Percentiles rank a stretch among this genome's conserved stretches.
Evolutionary conservation across 2,888 invertebrate genomes (phyloP).

Genomic region (Yponomeuta malinellus): DNA sequence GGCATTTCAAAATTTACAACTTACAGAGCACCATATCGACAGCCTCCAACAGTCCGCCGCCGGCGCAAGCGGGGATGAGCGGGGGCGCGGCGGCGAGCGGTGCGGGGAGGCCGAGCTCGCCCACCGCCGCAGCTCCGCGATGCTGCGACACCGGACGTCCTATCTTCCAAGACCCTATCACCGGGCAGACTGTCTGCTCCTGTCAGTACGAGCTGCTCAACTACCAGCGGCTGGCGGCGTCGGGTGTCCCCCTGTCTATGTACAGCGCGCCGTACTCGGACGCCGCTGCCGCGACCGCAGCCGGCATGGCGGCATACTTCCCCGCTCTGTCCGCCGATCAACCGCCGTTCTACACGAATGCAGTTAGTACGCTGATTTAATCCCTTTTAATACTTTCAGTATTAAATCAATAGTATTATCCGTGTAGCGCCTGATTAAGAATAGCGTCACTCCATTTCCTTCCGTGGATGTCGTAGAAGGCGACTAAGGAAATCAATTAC

Average conservation of each 20-base stretch:
- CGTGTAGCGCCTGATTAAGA: too few species aligned
- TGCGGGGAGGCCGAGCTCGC: slow-evolving; percentile 69
- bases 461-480: too few species aligned
- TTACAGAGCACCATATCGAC: slow-evolving; percentile 81
- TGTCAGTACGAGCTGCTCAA: slow-evolving; percentile 93
- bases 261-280: slow-evolving; percentile 87
- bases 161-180: slow-evolving; percentile 91
- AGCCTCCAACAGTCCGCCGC: slow-evolving; percentile 82
- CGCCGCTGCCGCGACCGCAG: slow-evolving; percentile 79
- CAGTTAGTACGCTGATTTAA: slow-evolving; percentile 78
- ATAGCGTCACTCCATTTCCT: too few species aligned
- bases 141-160: slow-evolving; percentile 96
- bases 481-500: too few species aligned
- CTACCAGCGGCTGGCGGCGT: slow-evolving; percentile 86
- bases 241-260: slow-evolving; percentile 86
- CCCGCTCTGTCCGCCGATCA: slow-evolving; percentile 90
- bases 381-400: neutral
- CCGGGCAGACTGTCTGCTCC: slow-evolving; percentile 92
- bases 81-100: slow-evolving; percentile 70
- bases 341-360: slow-evolving; percentile 88
- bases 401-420: too few species aligned
- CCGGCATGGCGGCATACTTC: slow-evolving; percentile 91
- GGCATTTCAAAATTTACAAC: slow-evolving; percentile 75
- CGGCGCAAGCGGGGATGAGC: slow-evolving; percentile 76
- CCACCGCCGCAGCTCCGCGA: slow-evolving; percentile 75